A percentile compares a stretch with the other conserved stretches of the same genome.
Conservation (phyloP, 2,113 vertebrate species). For the Zosterops borbonicus region DNA sequence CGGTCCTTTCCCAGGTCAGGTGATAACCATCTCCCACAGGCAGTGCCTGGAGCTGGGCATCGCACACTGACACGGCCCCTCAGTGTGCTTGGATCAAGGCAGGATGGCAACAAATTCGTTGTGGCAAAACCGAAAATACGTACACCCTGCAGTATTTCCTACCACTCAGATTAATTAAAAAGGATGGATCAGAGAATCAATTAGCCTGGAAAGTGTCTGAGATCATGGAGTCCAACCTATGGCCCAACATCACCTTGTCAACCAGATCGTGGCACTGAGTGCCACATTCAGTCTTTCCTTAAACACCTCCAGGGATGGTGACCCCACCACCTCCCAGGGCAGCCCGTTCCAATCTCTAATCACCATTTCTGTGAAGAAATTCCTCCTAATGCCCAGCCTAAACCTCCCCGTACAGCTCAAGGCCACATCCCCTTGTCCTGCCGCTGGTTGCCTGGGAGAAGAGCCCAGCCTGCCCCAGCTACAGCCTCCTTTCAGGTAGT, state of each 20-base stretch:
- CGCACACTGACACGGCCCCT: rapidly evolving
- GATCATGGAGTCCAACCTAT: background rate
- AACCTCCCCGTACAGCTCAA: no score
- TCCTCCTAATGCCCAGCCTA: no score
- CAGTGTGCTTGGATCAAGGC: rapidly evolving
- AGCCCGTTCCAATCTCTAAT: background rate
- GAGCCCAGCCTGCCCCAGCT: no score
- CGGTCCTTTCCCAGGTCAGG: background rate
- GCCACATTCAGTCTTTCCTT: background rate
- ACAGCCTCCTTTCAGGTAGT: no score
- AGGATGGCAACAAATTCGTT: no score
- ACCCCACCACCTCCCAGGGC: background rate
- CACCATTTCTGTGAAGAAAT: no score
- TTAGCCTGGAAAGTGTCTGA: no score
- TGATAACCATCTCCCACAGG: background rate
- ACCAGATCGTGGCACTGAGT: rapidly evolving
- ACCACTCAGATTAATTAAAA: rapidly evolving
- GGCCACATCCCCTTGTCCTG: no score
- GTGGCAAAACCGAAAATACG: background rate
- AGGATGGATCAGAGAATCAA: no score
- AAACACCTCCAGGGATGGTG: rapidly evolving
- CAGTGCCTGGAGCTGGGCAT: rapidly evolving
- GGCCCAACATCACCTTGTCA: background rate
- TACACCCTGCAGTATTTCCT: background rate
- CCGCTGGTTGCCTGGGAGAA: no score